Evolutionary conservation across 2,888 invertebrate species (phyloP).

Genomic region (Eristalinus aeneus): DNA sequence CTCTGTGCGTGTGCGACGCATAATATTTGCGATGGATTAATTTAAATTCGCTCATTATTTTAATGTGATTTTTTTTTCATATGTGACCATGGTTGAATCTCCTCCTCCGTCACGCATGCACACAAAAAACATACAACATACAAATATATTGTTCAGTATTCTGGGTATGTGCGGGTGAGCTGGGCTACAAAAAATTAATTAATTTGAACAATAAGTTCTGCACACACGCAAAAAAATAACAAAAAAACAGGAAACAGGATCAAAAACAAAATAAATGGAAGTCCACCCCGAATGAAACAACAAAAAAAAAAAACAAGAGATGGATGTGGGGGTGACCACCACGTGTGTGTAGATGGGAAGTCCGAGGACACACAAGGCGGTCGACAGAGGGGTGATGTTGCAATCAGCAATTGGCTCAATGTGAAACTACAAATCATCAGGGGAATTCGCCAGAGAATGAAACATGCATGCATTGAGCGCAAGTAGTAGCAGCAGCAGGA

Average conservation of each 20-base stretch:
- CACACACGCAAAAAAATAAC: neutral
- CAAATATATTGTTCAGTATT: neutral
- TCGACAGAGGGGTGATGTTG: neutral
- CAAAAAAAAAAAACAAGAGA: slow-evolving; percentile 12
- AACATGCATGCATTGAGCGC: slow-evolving; percentile 50
- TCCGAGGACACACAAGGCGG: neutral
- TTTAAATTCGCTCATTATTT: slow-evolving; percentile 69
- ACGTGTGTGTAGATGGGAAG: neutral
- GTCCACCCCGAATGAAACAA: slow-evolving; percentile 33
- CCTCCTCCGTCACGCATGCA: neutral
- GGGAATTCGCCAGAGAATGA: slow-evolving; percentile 63
- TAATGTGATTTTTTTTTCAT: slow-evolving; percentile 38
- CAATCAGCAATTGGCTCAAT: slow-evolving; percentile 69
- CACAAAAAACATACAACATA: neutral
- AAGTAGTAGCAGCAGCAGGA: slow-evolving; percentile 24
- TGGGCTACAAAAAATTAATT: slow-evolving; percentile 63
- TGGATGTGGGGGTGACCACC: neutral
- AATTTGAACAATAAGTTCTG: slow-evolving; percentile 68
- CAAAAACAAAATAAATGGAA: slow-evolving; percentile 20
- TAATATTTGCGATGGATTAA: slow-evolving; percentile 65
- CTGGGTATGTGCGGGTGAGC: slow-evolving; percentile 4
- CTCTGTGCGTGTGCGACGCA: slow-evolving; percentile 33
- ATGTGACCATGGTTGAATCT: neutral
- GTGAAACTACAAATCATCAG: slow-evolving; percentile 69
- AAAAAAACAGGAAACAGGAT: slow-evolving; percentile 18